phyloP scores from a whole-genome alignment of 2,888 invertebrate genomes.

The Drosophila basisetae region DNA sequence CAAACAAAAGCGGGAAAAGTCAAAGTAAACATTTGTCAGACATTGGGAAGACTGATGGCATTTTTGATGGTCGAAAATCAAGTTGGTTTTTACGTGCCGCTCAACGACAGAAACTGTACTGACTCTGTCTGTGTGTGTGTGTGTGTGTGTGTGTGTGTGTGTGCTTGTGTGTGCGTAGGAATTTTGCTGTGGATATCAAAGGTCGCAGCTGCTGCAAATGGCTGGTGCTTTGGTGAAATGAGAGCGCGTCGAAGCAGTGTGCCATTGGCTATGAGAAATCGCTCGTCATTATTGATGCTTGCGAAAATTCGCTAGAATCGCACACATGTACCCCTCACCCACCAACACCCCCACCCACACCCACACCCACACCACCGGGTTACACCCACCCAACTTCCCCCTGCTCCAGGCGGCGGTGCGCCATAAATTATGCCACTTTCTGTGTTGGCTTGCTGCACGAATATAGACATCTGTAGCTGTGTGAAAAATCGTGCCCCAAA shows the following conservation, averaged over 20 bases:
- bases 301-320: conserved; percentile 69
- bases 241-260: conserved; percentile 39
- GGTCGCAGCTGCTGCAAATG: conserved; percentile 81
- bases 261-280: conserved; percentile 73
- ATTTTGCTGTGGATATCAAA: conserved; percentile 71
- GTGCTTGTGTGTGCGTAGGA: conserved; percentile 38
- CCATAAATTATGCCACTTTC: conserved; percentile 77
- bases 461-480: conserved; percentile 79
- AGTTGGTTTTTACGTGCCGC: conserved; percentile 79
- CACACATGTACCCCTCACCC: conserved; percentile 53
- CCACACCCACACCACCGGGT: not conserved
- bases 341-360: not conserved
- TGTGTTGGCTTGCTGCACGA: conserved; percentile 48
- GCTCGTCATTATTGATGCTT: conserved; percentile 81
- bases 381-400: not conserved
- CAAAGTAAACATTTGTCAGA: conserved; percentile 77
- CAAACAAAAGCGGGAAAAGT: conserved; percentile 43
- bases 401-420: conserved; percentile 13
- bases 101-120: conserved; percentile 53
- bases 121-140: conserved; percentile 20
- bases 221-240: conserved; percentile 79
- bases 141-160: conserved; percentile 3
- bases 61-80: conserved; percentile 81
- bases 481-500: conserved; percentile 79
- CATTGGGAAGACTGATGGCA: conserved; percentile 75